Evolutionary conservation across 2,797 vertebrate species (phyloP).

Genomic region (Oceanodroma leucorhoa): DNA sequence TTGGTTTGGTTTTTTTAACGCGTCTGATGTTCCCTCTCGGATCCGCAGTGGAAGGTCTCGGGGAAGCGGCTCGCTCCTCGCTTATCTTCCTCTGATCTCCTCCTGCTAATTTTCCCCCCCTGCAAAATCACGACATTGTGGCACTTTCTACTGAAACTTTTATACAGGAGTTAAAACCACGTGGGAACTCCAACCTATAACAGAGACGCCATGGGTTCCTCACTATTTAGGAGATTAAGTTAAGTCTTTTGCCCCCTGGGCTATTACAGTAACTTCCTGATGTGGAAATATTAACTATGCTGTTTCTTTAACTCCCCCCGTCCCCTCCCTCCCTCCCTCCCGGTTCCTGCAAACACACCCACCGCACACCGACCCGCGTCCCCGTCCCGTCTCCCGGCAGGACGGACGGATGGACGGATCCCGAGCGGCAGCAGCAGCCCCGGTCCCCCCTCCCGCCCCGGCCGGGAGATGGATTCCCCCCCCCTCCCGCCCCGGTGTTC

Average conservation of each 20-base stretch:
- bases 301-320: constrained; percentile 40
- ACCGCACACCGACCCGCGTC: background rate
- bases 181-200: constrained; percentile 83
- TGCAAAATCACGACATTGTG: constrained; percentile 80
- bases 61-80: constrained; percentile 50
- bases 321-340: background rate
- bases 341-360: constrained; percentile 21
- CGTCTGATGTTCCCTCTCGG: constrained; percentile 65
- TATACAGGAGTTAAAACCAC: constrained; percentile 86
- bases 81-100: constrained; percentile 54
- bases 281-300: constrained; percentile 63
- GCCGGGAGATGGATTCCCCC: background rate
- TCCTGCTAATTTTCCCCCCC: constrained; percentile 17
- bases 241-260: constrained; percentile 62
- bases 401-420: background rate
- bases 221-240: constrained; percentile 73
- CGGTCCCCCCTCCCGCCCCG: background rate
- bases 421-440: background rate
- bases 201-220: constrained; percentile 74
- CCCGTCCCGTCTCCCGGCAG: background rate
- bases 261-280: constrained; percentile 69
- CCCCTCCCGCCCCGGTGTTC: background rate
- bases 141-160: constrained; percentile 84
- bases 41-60: constrained; percentile 42
- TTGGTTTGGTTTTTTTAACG: constrained; percentile 40